Evolutionary conservation across 2,888 invertebrate species (phyloP), one percentile per base, ranked within the genome.

Genomic region (Nysson spinosus): DNA sequence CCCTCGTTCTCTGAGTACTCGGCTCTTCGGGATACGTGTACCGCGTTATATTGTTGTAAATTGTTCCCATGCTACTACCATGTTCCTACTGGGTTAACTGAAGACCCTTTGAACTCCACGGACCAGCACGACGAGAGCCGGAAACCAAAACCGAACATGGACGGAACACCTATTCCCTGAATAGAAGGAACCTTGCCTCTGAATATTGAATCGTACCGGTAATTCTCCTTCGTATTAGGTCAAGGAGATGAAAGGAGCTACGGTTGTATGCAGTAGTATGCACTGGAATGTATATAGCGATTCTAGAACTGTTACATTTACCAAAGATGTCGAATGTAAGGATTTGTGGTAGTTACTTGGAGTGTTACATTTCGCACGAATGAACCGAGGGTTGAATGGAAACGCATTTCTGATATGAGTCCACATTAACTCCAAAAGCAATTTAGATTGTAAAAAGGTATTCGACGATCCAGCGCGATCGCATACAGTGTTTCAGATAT

Each of bases 41-140:
- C 44, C 39, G 22, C 50, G 49, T 40, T 50, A 63, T 51, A 62
- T 51, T 47, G 75, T 78, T 79, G 79, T 79, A 79, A 79, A 83
- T 81, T 76, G 78, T 79, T 79, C 77, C 72, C 75, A 69, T 73
- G 74, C 70, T 60, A 57, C 55, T 56, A 47, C 62, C 72, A 51
- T 64, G 70, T 68, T 62, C 56, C 67, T 72, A 72, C 65, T 56
- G 65, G 49, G 66, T 73, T 71, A 66, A 63, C 61, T 51, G 50
- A 46, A 44, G 64, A 61, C 39, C 60, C 40, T 63, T 62, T 55
- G 60, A 70, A 62, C 37, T 55, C 44, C 39, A 42, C 16, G 32
- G 40, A 14, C 34, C n/a, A 49, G 37, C 58, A 32, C 46, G 47
- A 49, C 49, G 60, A 44, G 40, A 43, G 35, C 51, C 61, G 65